Evolutionary conservation across 2,888 invertebrate genomes (phyloP).

Genomic region (Plusia festucae): DNA sequence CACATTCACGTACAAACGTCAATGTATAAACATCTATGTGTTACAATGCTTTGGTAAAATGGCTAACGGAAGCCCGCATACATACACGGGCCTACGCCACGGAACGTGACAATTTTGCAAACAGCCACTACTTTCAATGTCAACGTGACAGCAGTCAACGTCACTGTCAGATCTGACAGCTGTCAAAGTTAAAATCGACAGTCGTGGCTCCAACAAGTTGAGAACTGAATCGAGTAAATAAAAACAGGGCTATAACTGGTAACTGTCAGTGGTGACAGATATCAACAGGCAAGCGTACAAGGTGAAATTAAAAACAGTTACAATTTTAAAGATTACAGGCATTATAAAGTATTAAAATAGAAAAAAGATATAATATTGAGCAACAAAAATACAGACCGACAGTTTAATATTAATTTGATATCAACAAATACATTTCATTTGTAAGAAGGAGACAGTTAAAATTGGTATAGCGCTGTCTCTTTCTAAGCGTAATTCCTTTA

Average conservation of each 20-base stretch:
- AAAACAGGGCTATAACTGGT: slow-evolving; percentile 20
- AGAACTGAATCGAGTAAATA: slow-evolving; percentile 28
- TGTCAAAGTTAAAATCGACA: slow-evolving; percentile 21
- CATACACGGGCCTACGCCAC: slow-evolving; percentile 38
- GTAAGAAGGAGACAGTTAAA: slow-evolving; percentile 15
- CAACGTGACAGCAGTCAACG: slow-evolving; percentile 19
- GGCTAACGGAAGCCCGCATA: slow-evolving; percentile 54
- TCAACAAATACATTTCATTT: background rate
- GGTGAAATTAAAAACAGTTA: slow-evolving; percentile 35
- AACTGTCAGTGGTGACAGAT: slow-evolving; percentile 36
- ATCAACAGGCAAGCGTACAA: slow-evolving; percentile 51
- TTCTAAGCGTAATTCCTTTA: background rate
- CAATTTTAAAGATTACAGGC: slow-evolving; percentile 42
- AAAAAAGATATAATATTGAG: slow-evolving; percentile 55
- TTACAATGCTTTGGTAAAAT: slow-evolving; percentile 69
- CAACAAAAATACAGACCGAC: slow-evolving; percentile 52
- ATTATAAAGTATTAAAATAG: slow-evolving; percentile 37
- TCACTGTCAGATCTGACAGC: slow-evolving; percentile 16
- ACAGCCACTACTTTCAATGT: slow-evolving; percentile 42
- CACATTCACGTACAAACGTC: slow-evolving; percentile 35
- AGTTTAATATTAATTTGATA: background rate
- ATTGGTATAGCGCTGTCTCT: background rate
- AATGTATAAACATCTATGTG: slow-evolving; percentile 51
- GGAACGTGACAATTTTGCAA: slow-evolving; percentile 45
- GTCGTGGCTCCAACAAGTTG: slow-evolving; percentile 33